Conservation (phyloP, 2,113 vertebrate species). For the Macroglossus sobrinus region DNA sequence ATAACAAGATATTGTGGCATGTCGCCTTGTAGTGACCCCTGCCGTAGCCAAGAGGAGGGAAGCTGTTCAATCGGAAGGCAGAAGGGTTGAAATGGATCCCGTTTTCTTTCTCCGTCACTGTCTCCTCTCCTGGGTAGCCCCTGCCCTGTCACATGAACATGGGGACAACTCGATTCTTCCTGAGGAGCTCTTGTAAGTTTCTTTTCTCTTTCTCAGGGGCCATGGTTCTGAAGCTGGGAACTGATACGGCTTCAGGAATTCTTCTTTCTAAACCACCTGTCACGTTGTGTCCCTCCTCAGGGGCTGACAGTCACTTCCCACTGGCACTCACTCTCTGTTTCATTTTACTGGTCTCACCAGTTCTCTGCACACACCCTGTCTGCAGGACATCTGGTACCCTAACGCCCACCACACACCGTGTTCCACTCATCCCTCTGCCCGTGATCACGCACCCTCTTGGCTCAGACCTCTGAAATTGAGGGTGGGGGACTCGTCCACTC, state of each 20-base stretch:
- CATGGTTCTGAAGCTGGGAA: background rate
- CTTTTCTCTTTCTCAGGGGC: background rate
- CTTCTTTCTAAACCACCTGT: background rate
- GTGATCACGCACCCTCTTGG: background rate
- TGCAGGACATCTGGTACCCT: background rate
- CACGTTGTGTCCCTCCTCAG: background rate
- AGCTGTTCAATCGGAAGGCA: background rate
- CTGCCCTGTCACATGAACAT: background rate
- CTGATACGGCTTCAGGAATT: background rate
- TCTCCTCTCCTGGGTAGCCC: background rate
- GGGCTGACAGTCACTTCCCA: no score
- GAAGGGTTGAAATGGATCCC: background rate
- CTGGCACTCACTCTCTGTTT: background rate
- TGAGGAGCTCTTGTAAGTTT: background rate
- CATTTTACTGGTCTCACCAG: background rate
- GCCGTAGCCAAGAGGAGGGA: background rate
- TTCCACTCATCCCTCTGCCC: background rate
- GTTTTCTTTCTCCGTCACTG: background rate
- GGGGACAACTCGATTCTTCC: background rate
- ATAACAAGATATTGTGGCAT: background rate
- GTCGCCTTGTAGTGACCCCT: background rate
- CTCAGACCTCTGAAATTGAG: background rate
- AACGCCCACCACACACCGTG: no score
- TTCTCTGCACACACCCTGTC: background rate
- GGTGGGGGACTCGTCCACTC: background rate